Conservation (phyloP, 2,113 vertebrate genomes). For the Poicephalus gulielmi region DNA sequence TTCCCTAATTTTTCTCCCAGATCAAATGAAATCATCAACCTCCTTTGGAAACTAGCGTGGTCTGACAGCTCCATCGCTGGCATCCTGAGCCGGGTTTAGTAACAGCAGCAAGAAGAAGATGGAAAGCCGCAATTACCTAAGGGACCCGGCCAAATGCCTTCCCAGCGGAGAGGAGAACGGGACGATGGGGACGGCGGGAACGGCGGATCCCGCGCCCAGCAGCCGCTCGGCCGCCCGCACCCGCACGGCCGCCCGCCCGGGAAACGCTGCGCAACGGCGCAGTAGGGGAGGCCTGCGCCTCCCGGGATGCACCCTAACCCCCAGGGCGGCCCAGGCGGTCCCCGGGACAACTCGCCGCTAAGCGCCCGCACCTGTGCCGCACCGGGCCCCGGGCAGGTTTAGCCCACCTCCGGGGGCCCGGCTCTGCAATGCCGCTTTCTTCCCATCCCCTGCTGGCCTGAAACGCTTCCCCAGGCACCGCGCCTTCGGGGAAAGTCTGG, state of each 20-base stretch:
- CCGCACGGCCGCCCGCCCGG: background rate
- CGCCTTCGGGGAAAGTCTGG: constrained; percentile 4
- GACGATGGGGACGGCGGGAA: background rate
- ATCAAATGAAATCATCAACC: background rate
- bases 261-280: too few species aligned
- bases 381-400: background rate
- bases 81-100: background rate
- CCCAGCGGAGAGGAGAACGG: background rate
- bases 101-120: background rate
- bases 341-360: background rate
- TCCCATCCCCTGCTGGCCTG: background rate
- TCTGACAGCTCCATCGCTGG: background rate
- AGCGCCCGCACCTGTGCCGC: background rate
- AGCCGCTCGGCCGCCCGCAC: too few species aligned
- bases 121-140: background rate
- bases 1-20: background rate
- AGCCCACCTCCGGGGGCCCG: background rate
- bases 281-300: background rate
- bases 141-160: background rate
- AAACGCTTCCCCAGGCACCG: background rate
- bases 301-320: background rate
- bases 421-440: background rate
- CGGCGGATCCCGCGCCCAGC: too few species aligned
- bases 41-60: background rate
- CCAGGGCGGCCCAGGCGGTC: background rate